phyloP scores from a whole-genome alignment of 2,888 invertebrate genomes.

The Acanthococcus lagerstroemiae region DNA sequence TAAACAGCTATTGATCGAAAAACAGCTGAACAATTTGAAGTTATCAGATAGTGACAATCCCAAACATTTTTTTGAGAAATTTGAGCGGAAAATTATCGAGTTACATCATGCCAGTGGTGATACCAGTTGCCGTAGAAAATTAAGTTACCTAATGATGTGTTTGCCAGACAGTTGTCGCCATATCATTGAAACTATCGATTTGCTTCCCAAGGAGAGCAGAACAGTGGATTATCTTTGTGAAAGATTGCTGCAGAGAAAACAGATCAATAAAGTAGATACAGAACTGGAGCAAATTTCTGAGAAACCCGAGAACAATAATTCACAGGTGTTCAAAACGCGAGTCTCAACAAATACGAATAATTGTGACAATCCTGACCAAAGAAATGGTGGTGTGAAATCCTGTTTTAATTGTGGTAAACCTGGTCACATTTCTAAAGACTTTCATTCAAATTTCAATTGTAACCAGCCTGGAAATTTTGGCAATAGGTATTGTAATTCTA shows the following conservation, averaged over 20 bases:
- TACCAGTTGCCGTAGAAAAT: background rate
- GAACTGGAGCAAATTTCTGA: background rate
- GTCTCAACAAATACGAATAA: too few relatives aligned
- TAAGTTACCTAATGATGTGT: background rate
- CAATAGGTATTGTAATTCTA: background rate
- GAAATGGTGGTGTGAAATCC: background rate
- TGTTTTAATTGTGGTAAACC: background rate
- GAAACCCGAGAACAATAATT: background rate
- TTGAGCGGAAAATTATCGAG: conserved; percentile 1
- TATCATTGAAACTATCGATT: background rate
- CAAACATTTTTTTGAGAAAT: background rate
- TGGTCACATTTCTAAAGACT: background rate
- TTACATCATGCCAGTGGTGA: background rate
- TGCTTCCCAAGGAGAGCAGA: background rate
- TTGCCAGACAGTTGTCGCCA: background rate
- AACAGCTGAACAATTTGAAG: background rate
- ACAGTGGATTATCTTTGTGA: background rate
- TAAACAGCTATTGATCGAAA: background rate
- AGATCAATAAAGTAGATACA: background rate
- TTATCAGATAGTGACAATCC: background rate
- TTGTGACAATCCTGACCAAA: background rate
- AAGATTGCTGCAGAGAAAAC: background rate
- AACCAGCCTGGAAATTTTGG: background rate
- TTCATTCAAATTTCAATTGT: too few relatives aligned
- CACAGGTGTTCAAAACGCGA: background rate